Evolutionary conservation across 2,113 vertebrate species (phyloP), one percentile per base, ranked within the genome.

Genomic region (Arizona elegans): DNA sequence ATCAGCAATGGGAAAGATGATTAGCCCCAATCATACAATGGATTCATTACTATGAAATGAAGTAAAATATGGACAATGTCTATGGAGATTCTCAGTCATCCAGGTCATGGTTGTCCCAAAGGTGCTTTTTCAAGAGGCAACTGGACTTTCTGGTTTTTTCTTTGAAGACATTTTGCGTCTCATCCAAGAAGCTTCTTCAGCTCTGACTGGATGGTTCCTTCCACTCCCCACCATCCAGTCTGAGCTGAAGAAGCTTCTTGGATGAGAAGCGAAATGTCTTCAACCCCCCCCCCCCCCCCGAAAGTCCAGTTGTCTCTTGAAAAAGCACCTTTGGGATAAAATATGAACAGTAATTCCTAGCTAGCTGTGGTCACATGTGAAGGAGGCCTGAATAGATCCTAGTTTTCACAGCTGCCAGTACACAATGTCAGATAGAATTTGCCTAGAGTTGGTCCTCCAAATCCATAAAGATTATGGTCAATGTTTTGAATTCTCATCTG

Each of bases 401-500:
- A 91, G 19, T 33, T 91, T 91, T n/a, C 29, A 38, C 17, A 56
- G 43, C 9, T 58, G 53, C 15, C 23, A 58, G 38, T 43, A 50
- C 75, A 86, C 8, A 24, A 7, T 56, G 52, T 85, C n/a, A 54
- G 43, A 53, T 7, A 91, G 33, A 81, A 88, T 87, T 95, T 95
- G 90, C 92, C 93, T 85, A 65, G 93, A 94, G 94, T 94, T 91
- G 93, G 95, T 96, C 92, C 93, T 94, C 89, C 70, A 92, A 87
- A 94, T 91, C 93, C 93, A 17, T 47, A 59, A 95, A 17, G 93
- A 96, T 95, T 86, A 96, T 94, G 95, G 96, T 90, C 94, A 93
- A 93, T 89, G 85, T 95, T 92, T 94, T 89, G 85, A 95, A 94
- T 87, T 90, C 70, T 81, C 93, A 93, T 94, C 94, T 94, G 91